A percentile compares a stretch with the other conserved stretches of the same genome.
phyloP scores from a whole-genome alignment of 2,113 vertebrate species.

The Formicarius rufipectus region DNA sequence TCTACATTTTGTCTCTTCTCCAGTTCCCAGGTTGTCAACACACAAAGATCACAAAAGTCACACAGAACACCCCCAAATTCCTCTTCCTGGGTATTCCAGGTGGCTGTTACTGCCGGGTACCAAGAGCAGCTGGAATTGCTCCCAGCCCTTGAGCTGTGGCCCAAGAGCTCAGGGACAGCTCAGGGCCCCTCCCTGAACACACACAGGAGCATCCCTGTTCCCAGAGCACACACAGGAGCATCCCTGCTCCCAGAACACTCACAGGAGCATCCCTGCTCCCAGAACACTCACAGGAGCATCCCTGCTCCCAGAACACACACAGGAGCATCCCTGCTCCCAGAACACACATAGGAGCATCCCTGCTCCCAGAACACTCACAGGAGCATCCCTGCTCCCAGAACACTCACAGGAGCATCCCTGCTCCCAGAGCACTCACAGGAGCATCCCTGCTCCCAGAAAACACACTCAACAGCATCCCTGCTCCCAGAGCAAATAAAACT shows the following conservation, averaged over 20 bases:
- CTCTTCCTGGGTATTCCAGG: rapidly evolving
- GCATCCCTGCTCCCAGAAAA: too few relatives aligned
- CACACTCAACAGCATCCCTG: not conserved
- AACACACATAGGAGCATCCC: rapidly evolving
- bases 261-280: not conserved
- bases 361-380: rapidly evolving
- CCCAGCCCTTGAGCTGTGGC: not conserved
- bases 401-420: rapidly evolving
- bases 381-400: rapidly evolving
- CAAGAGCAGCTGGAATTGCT: not conserved
- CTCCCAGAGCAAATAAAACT: rapidly evolving
- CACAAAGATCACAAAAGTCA: not conserved
- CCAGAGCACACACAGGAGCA: too few relatives aligned
- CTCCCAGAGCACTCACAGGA: rapidly evolving
- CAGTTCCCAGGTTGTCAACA: not conserved
- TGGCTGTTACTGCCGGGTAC: rapidly evolving
- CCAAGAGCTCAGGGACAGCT: rapidly evolving
- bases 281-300: too few relatives aligned
- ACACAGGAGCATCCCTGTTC: not conserved
- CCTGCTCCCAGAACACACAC: not conserved
- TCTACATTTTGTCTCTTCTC: not conserved
- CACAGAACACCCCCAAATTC: rapidly evolving
- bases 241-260: not conserved
- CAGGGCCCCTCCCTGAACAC: not conserved
- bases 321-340: not conserved